These are phyloP conservation scores for Luehdorfia chinensis DNA, from an alignment of 1,140 invertebrate species.

Conservation along the genomic window DNA sequence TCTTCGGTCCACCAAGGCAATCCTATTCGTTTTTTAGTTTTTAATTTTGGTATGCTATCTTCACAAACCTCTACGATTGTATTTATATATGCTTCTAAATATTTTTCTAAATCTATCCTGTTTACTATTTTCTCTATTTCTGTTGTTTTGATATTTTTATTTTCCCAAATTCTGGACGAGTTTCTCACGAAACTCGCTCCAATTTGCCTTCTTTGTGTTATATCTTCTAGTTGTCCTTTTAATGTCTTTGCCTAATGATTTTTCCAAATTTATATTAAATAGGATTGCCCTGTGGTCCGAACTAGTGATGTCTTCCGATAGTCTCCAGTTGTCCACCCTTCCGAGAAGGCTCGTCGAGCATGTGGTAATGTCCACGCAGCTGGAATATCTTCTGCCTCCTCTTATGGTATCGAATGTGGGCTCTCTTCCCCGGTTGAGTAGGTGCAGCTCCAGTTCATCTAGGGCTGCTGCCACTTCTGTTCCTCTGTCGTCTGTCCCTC, in stretches of 20 bases:
- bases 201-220: background rate
- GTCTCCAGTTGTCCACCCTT: conserved; percentile 1
- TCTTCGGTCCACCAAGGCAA: background rate
- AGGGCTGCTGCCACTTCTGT: background rate
- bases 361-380: background rate
- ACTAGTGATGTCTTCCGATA: background rate
- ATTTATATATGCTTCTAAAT: too few species aligned
- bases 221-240: background rate
- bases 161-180: too few species aligned
- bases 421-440: background rate
- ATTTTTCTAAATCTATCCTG: too few species aligned
- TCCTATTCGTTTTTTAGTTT: background rate
- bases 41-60: background rate
- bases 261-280: conserved; percentile 3
- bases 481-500: background rate
- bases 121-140: too few species aligned
- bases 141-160: too few species aligned
- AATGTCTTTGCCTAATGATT: background rate
- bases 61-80: background rate
- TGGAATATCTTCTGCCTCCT: background rate
- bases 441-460: background rate
- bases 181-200: too few species aligned
- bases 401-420: background rate
- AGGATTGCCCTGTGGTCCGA: conserved; percentile 16
- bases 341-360: conserved; percentile 6